Percentiles rank a stretch among this genome's conserved stretches.
These are phyloP conservation scores for Psettodes erumei DNA, from an alignment of 2,113 vertebrate genomes.

Conservation along the genomic window DNA sequence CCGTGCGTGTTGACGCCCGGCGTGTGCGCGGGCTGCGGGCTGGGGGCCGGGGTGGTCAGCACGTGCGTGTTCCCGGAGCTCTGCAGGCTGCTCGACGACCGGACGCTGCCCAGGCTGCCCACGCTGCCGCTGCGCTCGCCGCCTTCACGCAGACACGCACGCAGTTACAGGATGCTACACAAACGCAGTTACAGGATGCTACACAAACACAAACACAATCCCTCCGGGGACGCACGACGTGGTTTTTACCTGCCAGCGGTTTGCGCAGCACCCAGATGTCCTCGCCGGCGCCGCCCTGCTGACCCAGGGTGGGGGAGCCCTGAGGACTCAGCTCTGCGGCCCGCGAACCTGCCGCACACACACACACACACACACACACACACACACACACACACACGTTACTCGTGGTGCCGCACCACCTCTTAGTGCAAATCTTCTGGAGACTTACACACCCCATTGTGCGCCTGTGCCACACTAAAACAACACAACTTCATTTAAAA, in stretches of 20 bases:
- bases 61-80: constrained; percentile 84
- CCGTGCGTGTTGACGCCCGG: constrained; percentile 81
- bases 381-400: constrained; percentile 48
- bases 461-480: background rate
- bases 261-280: constrained; percentile 98
- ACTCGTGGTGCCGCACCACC: background rate
- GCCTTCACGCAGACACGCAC: constrained; percentile 74
- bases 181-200: background rate
- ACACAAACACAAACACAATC: constrained; percentile 32
- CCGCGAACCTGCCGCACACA: constrained; percentile 85
- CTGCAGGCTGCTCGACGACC: constrained; percentile 89
- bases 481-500: background rate
- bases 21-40: constrained; percentile 72
- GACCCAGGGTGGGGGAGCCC: constrained; percentile 85
- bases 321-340: constrained; percentile 90
- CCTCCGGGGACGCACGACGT: no score
- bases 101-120: constrained; percentile 87
- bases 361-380: constrained; percentile 34
- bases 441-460: background rate
- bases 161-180: constrained; percentile 3
- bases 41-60: constrained; percentile 76
- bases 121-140: constrained; percentile 90
- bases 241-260: constrained; percentile 92
- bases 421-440: background rate
- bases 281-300: constrained; percentile 83